Percentiles rank a stretch among this genome's conserved stretches.
These are phyloP conservation scores for Nasonia giraulti DNA, from an alignment of 1,140 invertebrate species.

Conservation along the genomic window DNA sequence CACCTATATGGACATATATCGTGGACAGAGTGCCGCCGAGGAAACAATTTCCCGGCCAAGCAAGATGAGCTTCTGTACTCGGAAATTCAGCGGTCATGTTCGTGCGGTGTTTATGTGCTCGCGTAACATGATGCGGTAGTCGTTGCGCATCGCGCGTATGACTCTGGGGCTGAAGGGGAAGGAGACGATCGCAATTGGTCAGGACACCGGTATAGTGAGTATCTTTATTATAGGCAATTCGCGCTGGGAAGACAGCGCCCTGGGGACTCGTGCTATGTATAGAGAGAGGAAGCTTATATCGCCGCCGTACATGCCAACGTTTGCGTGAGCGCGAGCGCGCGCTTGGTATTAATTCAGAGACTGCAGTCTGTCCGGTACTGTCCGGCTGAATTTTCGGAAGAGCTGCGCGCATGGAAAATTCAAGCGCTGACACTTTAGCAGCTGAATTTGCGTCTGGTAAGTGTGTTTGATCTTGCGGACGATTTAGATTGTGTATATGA, in stretches of 20 bases:
- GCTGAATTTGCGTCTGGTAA: not conserved
- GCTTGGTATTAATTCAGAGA: slow-evolving; percentile 35
- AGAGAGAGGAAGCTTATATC: not conserved
- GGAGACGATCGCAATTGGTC: slow-evolving; percentile 30
- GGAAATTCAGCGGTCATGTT: too few relatives aligned
- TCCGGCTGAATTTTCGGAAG: not conserved
- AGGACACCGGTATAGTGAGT: not conserved
- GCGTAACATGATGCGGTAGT: not conserved
- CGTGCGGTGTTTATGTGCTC: too few relatives aligned
- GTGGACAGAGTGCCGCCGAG: too few relatives aligned
- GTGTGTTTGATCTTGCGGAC: not conserved
- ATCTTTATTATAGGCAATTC: slow-evolving; percentile 48
- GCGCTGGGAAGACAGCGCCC: slow-evolving; percentile 19
- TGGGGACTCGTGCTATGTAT: not conserved
- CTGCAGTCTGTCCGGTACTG: too few relatives aligned
- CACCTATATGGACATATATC: too few relatives aligned
- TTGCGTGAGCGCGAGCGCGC: not conserved
- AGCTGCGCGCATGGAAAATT: slow-evolving; percentile 3
- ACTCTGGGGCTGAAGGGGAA: not conserved
- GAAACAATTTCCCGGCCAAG: too few relatives aligned
- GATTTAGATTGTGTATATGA: too few relatives aligned
- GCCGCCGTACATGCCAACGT: not conserved
- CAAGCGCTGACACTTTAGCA: not conserved
- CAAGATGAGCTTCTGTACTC: too few relatives aligned
- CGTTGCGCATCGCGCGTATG: not conserved